These are phyloP conservation scores for Piaya cayana DNA, from an alignment of 2,113 vertebrate genomes.

Conservation along the genomic window DNA sequence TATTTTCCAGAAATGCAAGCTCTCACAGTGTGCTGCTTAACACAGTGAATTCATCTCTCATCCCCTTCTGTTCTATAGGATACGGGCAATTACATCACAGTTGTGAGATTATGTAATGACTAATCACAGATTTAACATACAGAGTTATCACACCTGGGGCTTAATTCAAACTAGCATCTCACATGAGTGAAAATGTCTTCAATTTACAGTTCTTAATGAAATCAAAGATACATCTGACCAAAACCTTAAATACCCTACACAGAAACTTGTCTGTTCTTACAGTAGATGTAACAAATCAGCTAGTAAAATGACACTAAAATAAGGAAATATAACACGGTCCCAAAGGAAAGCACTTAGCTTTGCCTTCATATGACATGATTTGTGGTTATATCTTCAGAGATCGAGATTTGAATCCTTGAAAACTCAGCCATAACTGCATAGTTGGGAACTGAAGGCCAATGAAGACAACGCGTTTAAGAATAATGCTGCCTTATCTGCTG, in stretches of 20 bases:
- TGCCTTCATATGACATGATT: neutral
- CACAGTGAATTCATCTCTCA: neutral
- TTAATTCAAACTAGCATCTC: neutral
- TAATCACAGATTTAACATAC: neutral
- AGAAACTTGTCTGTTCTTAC: neutral
- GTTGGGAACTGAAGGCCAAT: neutral
- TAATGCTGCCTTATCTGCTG: neutral
- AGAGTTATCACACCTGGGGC: neutral
- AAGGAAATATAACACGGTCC: neutral
- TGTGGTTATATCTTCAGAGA: neutral
- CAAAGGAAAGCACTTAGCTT: neutral
- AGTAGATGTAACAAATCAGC: neutral
- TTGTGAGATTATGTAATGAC: neutral
- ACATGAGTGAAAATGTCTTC: neutral
- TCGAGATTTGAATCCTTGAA: neutral
- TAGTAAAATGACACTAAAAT: neutral
- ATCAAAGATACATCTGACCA: neutral
- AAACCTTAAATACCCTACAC: neutral
- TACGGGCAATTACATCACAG: neutral
- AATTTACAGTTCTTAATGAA: neutral
- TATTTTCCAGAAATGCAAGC: neutral
- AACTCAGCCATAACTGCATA: neutral
- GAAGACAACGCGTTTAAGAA: neutral
- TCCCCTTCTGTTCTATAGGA: neutral
- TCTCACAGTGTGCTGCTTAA: neutral